Conservation (phyloP, 2,888 invertebrate genomes). For the Melanostoma mellinum region DNA sequence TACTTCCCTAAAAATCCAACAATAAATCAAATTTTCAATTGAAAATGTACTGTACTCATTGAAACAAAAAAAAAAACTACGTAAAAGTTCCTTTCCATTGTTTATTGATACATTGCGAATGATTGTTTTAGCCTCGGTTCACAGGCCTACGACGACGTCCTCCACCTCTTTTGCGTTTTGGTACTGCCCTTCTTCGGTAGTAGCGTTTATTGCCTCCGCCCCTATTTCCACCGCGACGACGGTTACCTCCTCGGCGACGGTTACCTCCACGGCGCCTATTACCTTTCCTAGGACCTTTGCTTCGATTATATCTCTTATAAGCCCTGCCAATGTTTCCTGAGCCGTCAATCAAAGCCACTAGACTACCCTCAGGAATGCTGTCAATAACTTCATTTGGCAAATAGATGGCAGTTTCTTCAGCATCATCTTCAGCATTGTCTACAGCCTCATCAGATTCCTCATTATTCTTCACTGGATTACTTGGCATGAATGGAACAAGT, state of each 20-base stretch:
- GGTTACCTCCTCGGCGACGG: slow-evolving; percentile 60
- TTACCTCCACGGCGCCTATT: slow-evolving; percentile 18
- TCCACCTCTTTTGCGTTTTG: neutral
- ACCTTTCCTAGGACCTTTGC: slow-evolving; percentile 73
- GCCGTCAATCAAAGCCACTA: slow-evolving; percentile 78
- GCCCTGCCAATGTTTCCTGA: slow-evolving; percentile 76
- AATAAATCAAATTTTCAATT: no score
- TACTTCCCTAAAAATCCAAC: no score
- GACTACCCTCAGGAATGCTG: slow-evolving; percentile 78
- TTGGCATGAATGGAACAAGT: slow-evolving; percentile 74
- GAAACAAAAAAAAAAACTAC: no score
- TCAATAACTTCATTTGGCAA: slow-evolving; percentile 78
- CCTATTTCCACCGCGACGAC: slow-evolving; percentile 66
- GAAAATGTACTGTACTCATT: no score
- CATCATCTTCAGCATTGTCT: slow-evolving; percentile 77
- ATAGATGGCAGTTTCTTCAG: slow-evolving; percentile 77
- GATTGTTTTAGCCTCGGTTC: no score
- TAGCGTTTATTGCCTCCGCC: slow-evolving; percentile 71
- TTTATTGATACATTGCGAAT: no score
- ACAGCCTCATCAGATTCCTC: slow-evolving; percentile 77
- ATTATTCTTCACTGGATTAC: slow-evolving; percentile 76
- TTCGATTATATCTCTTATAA: slow-evolving; percentile 74
- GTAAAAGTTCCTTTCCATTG: no score
- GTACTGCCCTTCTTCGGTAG: neutral
- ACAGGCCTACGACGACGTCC: slow-evolving; percentile 6